Base-by-base conservation (phyloP, 1,140 invertebrate species). In the Vanessa tameamea region DNA sequence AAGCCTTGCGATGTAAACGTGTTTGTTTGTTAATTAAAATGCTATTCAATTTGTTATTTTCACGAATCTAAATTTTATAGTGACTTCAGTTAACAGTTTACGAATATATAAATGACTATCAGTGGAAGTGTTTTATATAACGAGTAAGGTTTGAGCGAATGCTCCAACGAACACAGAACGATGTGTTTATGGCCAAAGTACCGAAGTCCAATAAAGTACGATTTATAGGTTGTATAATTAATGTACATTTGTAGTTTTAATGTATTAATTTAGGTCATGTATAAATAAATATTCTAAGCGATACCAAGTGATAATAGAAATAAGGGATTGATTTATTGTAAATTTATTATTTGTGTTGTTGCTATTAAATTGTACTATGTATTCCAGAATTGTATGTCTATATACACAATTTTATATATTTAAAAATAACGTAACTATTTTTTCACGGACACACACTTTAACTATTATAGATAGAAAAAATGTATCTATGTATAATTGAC, bases 291-390 rank as follows among this genome's bases (percentile, higher is more conserved):
- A 89, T 80, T 76, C 84, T 87, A 86, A 86, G 82, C 74, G 87
- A 89, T 87, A 84, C 87, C 88, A 85, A 91, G 90, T 92, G 90
- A 92, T 92, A 92, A 82, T 92, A 92, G 90, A 73, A 68, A 75
- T 92, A 92, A 91, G 90, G 72, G 81, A 87, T 89, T 85, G 79
- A 86, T 85, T 85, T 82, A 81, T 83, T 88, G 82, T 89, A 91
- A 81, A 86, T 85, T 83, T 76, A 70, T 73, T 79, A 76, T 83
- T 75, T 80, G 69, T 87, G 82, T 86, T 82, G 81, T 86, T 80
- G 82, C 83, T 88, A 86, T 78, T 77, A 75, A 82, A 86, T 81
- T 84, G 81, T 85, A 81, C 85, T 87, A 85, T 84, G 79, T 80
- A 88, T 78, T 86, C 82, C 81, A 81, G 80, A 83, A 82, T 53